A percentile compares a stretch with the other conserved stretches of the same genome.
Evolutionary conservation across 2,113 vertebrate genomes (phyloP).

Genomic region (Falco punctatus): DNA sequence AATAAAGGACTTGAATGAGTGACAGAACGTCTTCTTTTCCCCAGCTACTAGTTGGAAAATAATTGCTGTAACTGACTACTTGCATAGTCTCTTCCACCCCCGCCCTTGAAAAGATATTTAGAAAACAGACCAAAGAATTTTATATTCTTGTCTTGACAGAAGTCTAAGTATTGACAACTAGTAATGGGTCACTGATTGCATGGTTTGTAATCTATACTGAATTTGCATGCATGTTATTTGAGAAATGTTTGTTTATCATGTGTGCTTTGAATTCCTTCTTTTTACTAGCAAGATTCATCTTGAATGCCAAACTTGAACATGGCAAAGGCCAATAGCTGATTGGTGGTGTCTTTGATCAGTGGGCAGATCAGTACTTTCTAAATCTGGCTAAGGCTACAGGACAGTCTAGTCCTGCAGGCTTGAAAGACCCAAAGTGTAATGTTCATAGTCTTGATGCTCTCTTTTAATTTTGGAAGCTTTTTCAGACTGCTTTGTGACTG

Average conservation of each 20-base stretch:
- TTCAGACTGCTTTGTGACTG: constrained; percentile 12
- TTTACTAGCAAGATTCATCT: not conserved
- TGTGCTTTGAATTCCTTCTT: not conserved
- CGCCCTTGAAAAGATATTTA: not conserved
- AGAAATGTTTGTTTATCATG: not conserved
- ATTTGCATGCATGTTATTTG: not conserved
- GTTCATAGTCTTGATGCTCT: not conserved
- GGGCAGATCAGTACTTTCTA: not conserved
- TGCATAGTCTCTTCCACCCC: not conserved
- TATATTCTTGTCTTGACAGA: not conserved
- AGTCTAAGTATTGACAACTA: not conserved
- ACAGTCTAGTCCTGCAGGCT: not conserved
- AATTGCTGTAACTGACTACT: not conserved
- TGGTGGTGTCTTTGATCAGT: not conserved
- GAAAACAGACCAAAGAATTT: not conserved
- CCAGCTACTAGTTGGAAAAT: not conserved
- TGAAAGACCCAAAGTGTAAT: not conserved
- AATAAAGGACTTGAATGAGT: not conserved
- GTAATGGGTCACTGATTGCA: not conserved
- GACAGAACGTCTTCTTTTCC: not conserved
- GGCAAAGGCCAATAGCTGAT: not conserved
- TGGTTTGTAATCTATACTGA: not conserved
- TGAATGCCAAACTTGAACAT: not conserved
- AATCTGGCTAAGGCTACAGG: not conserved
- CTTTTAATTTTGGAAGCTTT: constrained; percentile 13